Evolutionary conservation across 1,140 invertebrate genomes (phyloP), one percentile per base, ranked within the genome.

Genomic region (Hylaeus volcanicus): DNA sequence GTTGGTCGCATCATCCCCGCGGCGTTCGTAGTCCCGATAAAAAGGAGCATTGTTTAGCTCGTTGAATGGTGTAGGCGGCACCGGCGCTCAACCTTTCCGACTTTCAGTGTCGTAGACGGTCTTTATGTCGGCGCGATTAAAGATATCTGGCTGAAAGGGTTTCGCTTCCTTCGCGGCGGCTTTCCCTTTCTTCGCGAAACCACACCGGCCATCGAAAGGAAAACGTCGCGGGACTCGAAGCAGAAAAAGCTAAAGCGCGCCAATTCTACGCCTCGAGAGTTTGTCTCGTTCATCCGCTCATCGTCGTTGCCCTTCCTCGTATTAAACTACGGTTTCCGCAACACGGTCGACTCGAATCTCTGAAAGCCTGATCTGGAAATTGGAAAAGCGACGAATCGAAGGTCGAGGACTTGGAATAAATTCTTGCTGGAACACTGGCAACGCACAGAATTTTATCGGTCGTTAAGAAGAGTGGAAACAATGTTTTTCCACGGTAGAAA

Each of bases 41-140:
- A 64, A 68, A 48, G 37, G 5, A n/a, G 43, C 37, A 65, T 58
- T 69, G 74, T 81, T 75, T 81, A 61, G 39, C 45, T 51, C 43
- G 39, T 41, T 77, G 74, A 81, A 81, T 77, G 60, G 55, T 26
- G 43, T 45, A 56, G 43, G 66, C 26, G 55, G 12, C 43, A 65
- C 39, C 6, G 12, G 41, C 12, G 61, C 37, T 41, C 61, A 37
- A 78, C 78, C 71, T 65, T 55, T 60, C 51, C 61, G 76, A 61
- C 69, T 73, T 79, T 68, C 75, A 70, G 75, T 72, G 48, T 65
- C 66, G 66, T 43, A 78, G 79, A 77, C 79, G 39, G 51, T 69
- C 58, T 81, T 77, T 70, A 66, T 48, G 74, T 65, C 65, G 74
- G 74, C 60, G 61, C 77, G 81, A 80, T 79, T 82, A 74, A 80